These are phyloP conservation scores for Platalea minor DNA, from an alignment of 2,797 vertebrate species.

Conservation along the genomic window DNA sequence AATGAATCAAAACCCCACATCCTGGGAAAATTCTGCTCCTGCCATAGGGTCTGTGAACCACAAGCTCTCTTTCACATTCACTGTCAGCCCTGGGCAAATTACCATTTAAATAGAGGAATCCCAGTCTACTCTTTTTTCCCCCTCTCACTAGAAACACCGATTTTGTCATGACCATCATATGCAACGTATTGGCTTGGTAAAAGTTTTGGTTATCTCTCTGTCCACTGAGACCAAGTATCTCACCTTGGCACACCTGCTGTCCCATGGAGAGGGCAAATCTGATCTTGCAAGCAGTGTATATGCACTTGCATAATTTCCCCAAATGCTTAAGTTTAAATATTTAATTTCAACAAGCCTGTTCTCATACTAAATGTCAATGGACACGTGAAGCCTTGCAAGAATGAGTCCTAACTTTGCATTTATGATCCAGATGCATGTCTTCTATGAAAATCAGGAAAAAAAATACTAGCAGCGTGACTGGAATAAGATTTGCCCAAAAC, in stretches of 20 bases:
- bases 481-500: not conserved
- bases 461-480: not conserved
- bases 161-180: not conserved
- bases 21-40: not conserved
- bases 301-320: not conserved
- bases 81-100: not conserved
- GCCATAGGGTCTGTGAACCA: not conserved
- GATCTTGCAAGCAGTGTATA: not conserved
- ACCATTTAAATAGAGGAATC: not conserved
- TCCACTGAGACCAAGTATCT: not conserved
- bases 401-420: not conserved
- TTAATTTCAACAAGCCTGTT: not conserved
- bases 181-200: not conserved
- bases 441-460: not conserved
- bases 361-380: not conserved
- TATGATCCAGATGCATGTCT: not conserved
- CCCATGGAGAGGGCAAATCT: not conserved
- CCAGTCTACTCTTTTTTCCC: too few species aligned
- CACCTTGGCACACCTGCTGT: not conserved
- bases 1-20: not conserved
- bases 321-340: not conserved
- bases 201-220: slow-evolving; percentile 1
- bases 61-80: not conserved
- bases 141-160: not conserved
- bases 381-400: not conserved